Evolutionary conservation across 2,797 vertebrate species (phyloP), one percentile per base, ranked within the genome.

Genomic region (Helicolenus hilgendorfi): DNA sequence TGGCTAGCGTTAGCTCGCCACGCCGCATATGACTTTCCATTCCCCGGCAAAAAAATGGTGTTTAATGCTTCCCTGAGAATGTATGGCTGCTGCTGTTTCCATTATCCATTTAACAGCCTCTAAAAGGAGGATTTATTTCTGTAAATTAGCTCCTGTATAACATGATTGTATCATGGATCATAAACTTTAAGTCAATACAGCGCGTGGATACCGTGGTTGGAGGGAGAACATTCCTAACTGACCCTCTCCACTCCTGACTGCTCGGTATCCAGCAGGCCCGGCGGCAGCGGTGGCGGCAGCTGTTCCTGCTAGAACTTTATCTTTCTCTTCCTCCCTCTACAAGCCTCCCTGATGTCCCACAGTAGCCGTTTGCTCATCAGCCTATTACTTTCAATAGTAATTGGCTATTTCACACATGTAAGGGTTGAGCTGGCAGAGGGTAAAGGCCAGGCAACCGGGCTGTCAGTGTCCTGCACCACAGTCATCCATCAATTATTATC

Each of bases 351-450:
- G 2, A 31, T 75, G 82, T 98, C 98, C 98, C 98, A 97, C 92
- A 97, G 97, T 97, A 98, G 97, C 97, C 98, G 98, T 99, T 98
- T 98, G 98, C 97, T 98, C 98, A 98, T 98, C 98, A 98, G 97
- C 95, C 97, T 98, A 98, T 99, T 98, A 97, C 98, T 97, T 98
- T 97, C 97, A 98, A 97, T 98, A 97, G 98, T 99, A 99, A 99
- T 99, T 99, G 99, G 98, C 98, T 99, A 99, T 99, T 99, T 99
- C 98, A 98, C 98, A 99, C 98, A 98, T 98, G 98, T 98, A 97
- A 98, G 98, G 98, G 97, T 98, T 98, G 98, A 98, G 97, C 97
- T 98, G 97, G 97, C 97, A 98, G 97, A 98, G 98, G 98, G 97
- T 98, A 99, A 98, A 98, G 98, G 98, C 97, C 98, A 98, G 96